phyloP scores from a whole-genome alignment of 2,797 vertebrate genomes.

The Coregonus ussuriensis region DNA sequence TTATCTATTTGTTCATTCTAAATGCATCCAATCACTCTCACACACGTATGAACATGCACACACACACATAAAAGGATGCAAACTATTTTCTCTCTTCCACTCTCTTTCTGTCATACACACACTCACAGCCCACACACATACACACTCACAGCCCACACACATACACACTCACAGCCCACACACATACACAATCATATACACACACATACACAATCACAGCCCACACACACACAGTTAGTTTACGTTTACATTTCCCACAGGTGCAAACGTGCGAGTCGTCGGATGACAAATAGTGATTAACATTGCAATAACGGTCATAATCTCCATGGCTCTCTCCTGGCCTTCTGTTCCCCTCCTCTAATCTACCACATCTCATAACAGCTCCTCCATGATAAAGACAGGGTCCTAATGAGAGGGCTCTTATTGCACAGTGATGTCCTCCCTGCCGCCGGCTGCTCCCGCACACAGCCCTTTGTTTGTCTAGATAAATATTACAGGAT shows the following conservation, averaged over 20 bases:
- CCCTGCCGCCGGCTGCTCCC: conserved; percentile 8
- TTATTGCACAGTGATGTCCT: conserved; percentile 69
- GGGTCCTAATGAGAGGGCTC: conserved; percentile 68
- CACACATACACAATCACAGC: conserved; percentile 18
- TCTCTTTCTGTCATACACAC: conserved; percentile 2
- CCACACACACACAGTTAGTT: conserved; percentile 15
- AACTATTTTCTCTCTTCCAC: neutral
- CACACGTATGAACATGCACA: neutral
- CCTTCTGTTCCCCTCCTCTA: conserved; percentile 52
- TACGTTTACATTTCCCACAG: conserved; percentile 65
- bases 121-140: conserved; percentile 9
- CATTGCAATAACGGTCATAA: conserved; percentile 70
- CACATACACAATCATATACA: neutral
- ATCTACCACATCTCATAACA: conserved; percentile 67
- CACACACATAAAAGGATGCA: neutral
- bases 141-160: conserved; percentile 1
- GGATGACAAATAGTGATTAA: conserved; percentile 76
- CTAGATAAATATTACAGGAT: conserved; percentile 67
- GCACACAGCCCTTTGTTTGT: conserved; percentile 55
- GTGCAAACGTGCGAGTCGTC: conserved; percentile 62
- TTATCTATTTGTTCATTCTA: conserved; percentile 82
- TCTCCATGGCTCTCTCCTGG: conserved; percentile 62
- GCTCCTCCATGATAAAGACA: conserved; percentile 67
- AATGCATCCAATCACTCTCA: conserved; percentile 49
- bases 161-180: neutral